Evolutionary conservation across 2,113 vertebrate genomes (phyloP).

Genomic region (Axis porcinus): DNA sequence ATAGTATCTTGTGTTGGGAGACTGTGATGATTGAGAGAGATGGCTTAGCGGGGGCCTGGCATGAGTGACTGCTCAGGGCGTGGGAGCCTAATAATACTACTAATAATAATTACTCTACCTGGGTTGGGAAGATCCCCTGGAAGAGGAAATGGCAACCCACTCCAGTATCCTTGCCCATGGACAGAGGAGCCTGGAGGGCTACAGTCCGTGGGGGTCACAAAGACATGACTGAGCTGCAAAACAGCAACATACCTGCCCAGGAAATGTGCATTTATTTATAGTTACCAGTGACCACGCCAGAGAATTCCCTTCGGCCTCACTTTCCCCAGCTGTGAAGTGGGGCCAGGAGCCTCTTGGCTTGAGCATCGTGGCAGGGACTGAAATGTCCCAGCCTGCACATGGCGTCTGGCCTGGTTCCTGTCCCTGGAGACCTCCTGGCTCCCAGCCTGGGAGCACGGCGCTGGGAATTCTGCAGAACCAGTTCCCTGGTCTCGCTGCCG

Average conservation of each 20-base stretch:
- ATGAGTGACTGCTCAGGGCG: fast-evolving
- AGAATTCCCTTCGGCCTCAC: not conserved
- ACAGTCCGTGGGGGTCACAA: not conserved
- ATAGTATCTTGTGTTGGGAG: not conserved
- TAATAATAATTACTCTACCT: not conserved
- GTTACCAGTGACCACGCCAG: not conserved
- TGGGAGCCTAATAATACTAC: not conserved
- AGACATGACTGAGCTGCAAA: not conserved
- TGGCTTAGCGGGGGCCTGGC: not conserved
- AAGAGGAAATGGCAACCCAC: not conserved
- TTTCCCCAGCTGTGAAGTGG: slow-evolving; percentile 9
- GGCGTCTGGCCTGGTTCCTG: slow-evolving; percentile 28
- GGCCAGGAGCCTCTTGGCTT: not conserved
- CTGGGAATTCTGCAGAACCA: slow-evolving; percentile 82
- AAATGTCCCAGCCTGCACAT: not conserved
- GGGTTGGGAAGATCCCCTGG: not conserved
- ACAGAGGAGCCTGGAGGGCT: not conserved
- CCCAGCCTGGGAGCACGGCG: slow-evolving; percentile 19
- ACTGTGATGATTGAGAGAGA: not conserved
- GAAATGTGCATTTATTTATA: not conserved
- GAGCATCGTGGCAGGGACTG: not conserved
- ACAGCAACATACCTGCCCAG: not conserved
- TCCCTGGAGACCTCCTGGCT: slow-evolving; percentile 34
- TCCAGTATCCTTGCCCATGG: not conserved
- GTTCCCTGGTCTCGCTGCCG: slow-evolving; percentile 69